Percentiles rank a stretch among this genome's conserved stretches.
phyloP scores from a whole-genome alignment of 64 coral and sea anemone genomes.

The Montipora sp. region DNA sequence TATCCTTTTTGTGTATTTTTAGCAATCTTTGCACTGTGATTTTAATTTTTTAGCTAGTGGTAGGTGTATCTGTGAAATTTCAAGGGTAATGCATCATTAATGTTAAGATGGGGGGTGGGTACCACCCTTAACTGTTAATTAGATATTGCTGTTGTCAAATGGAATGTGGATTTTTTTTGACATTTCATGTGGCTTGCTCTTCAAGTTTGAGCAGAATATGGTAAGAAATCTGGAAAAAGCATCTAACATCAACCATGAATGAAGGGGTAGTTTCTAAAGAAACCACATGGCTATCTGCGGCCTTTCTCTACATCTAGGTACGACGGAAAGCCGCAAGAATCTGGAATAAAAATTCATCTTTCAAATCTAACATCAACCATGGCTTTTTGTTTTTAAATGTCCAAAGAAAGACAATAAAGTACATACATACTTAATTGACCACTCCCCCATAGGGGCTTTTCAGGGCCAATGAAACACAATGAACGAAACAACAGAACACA shows the following conservation, averaged over 20 bases:
- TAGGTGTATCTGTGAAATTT: neutral
- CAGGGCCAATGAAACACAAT: too few relatives aligned
- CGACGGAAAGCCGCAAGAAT: too few relatives aligned
- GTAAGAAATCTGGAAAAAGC: neutral
- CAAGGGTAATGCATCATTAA: neutral
- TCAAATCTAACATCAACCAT: neutral
- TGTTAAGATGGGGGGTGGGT: neutral
- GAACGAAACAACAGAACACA: too few relatives aligned
- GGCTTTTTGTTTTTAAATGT: neutral
- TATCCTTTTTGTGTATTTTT: constrained; percentile 25
- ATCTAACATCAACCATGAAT: neutral
- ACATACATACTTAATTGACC: too few relatives aligned
- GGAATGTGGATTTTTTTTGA: constrained; percentile 32
- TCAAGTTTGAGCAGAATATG: constrained; percentile 51
- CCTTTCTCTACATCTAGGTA: too few relatives aligned
- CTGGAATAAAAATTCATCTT: too few relatives aligned
- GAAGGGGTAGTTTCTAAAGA: too few relatives aligned
- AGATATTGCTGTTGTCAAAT: constrained; percentile 30
- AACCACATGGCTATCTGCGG: too few relatives aligned
- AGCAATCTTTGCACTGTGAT: neutral
- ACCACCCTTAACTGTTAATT: neutral
- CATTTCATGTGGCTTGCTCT: constrained; percentile 36
- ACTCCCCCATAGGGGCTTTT: too few relatives aligned
- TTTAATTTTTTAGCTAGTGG: neutral
- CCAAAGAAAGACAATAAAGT: too few relatives aligned